Base-by-base conservation (phyloP, 1,140 invertebrate species). In the Littorina saxatilis region DNA sequence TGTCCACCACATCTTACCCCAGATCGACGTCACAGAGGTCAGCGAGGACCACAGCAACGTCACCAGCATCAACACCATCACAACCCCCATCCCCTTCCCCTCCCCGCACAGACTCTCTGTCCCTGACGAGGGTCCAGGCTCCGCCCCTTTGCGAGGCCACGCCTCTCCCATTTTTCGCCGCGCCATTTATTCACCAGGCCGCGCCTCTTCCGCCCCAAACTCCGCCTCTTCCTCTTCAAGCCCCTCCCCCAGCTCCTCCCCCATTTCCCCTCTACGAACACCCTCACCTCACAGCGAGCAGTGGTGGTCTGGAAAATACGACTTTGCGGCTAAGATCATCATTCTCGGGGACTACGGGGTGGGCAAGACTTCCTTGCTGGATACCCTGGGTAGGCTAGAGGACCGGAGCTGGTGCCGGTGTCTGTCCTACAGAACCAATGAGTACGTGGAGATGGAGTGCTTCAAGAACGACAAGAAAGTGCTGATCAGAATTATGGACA, bases 291-390 rank as follows among this genome's bases (percentile, higher is more conserved):
- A 17, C 66, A 27, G 35, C 3, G n/a, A 66, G n/a, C 15, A 39
- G 27, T 11, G 29, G 47, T 43, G 37, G 55, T 66, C 55, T 20
- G n/a, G 39, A 2, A 55, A 63, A 29, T 81, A 73, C 58, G 85
- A 83, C 61, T 73, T 80, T 40, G 61, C 66, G 7, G 68, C 83
- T 1, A 88, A 86, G 83, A 50, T 85, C 27, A 83, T 88, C 23
- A 29, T 88, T 15, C 74, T 86, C 2, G 87, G 87, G 11, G 83
- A 88, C 40, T 82, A 75, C 70, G 78, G 84, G 39, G 87, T 88
- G 17, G 87, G 87, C 15, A 88, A 88, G 68, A 85, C 84, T 11
- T 66, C 80, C 9, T 66, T 88, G 17, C 83, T 88, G 0, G 47
- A 39, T 15, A 73, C 83, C 9, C 81, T 87, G 29, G 47, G 77